Base-by-base conservation (phyloP, 2,888 invertebrate genomes). In the Branchellion lobata region DNA sequence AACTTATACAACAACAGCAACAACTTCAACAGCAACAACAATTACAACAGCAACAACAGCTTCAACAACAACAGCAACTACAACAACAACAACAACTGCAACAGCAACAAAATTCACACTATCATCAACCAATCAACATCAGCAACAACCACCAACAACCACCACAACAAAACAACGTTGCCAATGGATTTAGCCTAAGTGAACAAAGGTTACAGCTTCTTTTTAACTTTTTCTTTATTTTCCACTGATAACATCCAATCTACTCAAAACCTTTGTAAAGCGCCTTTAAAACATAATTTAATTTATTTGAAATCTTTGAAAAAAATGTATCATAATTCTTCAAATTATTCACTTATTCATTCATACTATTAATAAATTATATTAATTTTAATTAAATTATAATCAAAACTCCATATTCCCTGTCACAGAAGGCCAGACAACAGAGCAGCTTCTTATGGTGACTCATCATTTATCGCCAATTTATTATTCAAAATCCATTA, bases 51-150 rank as follows among this genome's bases (percentile, higher is more conserved):
- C 74, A 75, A 75, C 75, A 75, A 75, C 75, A 75, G n/a, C 75
- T 51, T 51, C 75, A 51, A 53, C 75, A 75, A 51, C 51, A 29
- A 57, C 75, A 75, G n/a, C 75, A 75, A 75, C 75, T 31, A 33
- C 31, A 29, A 31, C 61, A 57, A 65, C 77, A 65, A 65, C 47
- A 77, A 31, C 65, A 77, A 31, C 77, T 31, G 51, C 75, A 29
- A 47, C 75, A 75, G 1, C 75, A 75, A 53, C 75, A 75, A 61
- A 69, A 69, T 29, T 69, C 69, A 31, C 31, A 31, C 69, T 33
- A 34, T 29, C 31, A 69, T 34, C 31, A 69, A n/a, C 34, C 69
- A 5, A 14, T 33, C 14, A 69, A 34, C 69, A 69, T 8, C n/a
- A 29, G 69, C 69, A 69, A 69, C 69, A 69, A 29, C 69, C 8